Base-by-base conservation (phyloP, 2,113 vertebrate genomes). In the western clawed frog (Xenopus tropicalis) region DNA sequence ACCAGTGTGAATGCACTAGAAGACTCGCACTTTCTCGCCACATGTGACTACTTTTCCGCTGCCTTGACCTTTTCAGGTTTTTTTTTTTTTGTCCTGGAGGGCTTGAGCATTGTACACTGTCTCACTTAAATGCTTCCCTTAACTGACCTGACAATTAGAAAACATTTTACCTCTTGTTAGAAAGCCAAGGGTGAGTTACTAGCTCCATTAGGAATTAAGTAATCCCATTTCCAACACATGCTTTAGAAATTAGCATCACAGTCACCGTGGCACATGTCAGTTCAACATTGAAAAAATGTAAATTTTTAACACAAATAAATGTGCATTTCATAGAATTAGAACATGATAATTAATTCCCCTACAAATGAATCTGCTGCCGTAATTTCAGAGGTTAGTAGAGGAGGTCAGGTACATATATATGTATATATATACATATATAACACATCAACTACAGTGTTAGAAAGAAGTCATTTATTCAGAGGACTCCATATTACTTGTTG, bases 41-140 rank as follows among this genome's bases (percentile, higher is more conserved):
- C 69, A 58, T 76, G 66, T 76, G 66, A 76, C 66, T 54, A 76
- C 58, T 76, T 76, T 74, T 76, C 73, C 51, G 19, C 42, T 56
- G 66, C 19, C 37, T 17, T 69, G 66, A 76, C 72, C 72, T 74
- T 69, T n/a, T 20, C 66, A 62, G n/a, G n/a, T n/a, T n/a, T n/a
- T n/a, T n/a, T n/a, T n/a, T 42, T 21, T 65, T 52, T 37, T n/a
- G 51, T 46, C 73, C 73, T 63, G 24, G 48, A 69, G 73, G 61
- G 66, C 57, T 42, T 42, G 20, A 21, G n/a, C 20, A 69, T 68
- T 54, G 66, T 69, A 69, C 72, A 69, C 61, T 62, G 46, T 61
- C 48, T 76, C 20, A 20, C 42, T 69, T 25, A 44, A 59, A 69
- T 21, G n/a, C 58, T 69, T 74, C 25, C 56, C 65, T 74, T 63